Evolutionary conservation across 2,797 vertebrate species (phyloP), one percentile per base, ranked within the genome.

Genomic region (Phyllotis vaccarum): DNA sequence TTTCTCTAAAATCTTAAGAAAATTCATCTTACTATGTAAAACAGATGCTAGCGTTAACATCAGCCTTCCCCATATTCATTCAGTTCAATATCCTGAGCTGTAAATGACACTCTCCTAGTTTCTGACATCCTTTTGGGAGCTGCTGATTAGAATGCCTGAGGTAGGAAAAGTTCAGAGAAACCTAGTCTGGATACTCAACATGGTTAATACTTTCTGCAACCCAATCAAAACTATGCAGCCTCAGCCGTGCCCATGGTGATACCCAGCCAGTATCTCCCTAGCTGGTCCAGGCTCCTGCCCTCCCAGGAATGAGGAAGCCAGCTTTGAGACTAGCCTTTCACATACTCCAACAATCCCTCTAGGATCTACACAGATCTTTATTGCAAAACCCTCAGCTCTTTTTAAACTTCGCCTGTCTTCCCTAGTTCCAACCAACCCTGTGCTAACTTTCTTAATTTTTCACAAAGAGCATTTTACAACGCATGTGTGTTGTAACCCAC

Each of bases 161-260:
- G n/a, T 75, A 78, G 54, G 56, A 22, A 68, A 95, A 31, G 68
- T 22, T 34, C 43, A 64, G 54, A 90, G 89, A 86, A 93, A 37
- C 31, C 66, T 88, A 40, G 29, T 5, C 22, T 62, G n/a, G 89
- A 52, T 52, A 13, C 40, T 62, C 24, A 34, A 34, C 29, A n/a
- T 2, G 43, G 19, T 8, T 6, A 40, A 58, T 16, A 40, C 4
- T 91, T 79, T 70, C 83, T 80, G 24, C 60, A 31, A 0, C 81
- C 6, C 17, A 58, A 34, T 82, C 83, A 21, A 34, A 40, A 4
- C 29, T 72, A 29, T 37, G 14, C 3, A 52, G 60, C 31, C 54
- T 60, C 14, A 24, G 74, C n/a, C 60, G 22, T 2, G 27, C 43
- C 79, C 1, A 0, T 13, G 13, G 6, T 12, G 31, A 13, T 74